phyloP scores from a whole-genome alignment of 2,113 vertebrate species.

The Cinclus mexicanus region DNA sequence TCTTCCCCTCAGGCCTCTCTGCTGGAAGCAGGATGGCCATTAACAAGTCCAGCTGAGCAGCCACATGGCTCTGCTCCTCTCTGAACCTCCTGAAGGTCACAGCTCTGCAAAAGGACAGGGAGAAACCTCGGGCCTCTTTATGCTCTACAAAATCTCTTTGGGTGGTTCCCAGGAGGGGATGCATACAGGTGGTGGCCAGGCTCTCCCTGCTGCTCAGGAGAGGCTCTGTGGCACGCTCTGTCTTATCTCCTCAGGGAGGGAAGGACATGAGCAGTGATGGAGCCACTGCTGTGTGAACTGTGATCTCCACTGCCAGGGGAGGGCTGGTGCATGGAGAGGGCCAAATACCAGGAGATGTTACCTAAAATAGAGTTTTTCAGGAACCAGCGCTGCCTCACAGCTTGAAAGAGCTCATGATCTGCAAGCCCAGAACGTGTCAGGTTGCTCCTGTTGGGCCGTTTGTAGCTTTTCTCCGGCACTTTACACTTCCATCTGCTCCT shows the following conservation, averaged over 20 bases:
- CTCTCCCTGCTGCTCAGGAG: neutral
- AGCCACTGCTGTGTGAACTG: neutral
- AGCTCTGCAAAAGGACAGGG: neutral
- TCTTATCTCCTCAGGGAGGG: neutral
- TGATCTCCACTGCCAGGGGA: neutral
- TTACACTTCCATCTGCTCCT: slow-evolving; percentile 31
- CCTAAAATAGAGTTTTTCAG: neutral
- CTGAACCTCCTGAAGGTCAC: slow-evolving; percentile 11
- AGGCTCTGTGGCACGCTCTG: neutral
- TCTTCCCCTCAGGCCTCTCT: slow-evolving; percentile 17
- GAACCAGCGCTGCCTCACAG: neutral
- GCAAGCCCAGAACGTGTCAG: neutral
- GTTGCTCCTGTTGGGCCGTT: neutral
- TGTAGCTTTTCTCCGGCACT: neutral
- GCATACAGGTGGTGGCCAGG: neutral
- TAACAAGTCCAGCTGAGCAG: slow-evolving; percentile 38
- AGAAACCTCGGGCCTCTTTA: neutral
- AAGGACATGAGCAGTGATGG: neutral
- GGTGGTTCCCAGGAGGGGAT: neutral
- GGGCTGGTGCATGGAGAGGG: neutral
- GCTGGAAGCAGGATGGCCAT: neutral
- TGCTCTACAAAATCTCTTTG: neutral
- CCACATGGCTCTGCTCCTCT: slow-evolving; percentile 38
- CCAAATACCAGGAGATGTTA: neutral
- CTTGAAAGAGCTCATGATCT: neutral